Evolutionary conservation across 2,797 vertebrate genomes (phyloP).

Genomic region (Coregonus suidteri): DNA sequence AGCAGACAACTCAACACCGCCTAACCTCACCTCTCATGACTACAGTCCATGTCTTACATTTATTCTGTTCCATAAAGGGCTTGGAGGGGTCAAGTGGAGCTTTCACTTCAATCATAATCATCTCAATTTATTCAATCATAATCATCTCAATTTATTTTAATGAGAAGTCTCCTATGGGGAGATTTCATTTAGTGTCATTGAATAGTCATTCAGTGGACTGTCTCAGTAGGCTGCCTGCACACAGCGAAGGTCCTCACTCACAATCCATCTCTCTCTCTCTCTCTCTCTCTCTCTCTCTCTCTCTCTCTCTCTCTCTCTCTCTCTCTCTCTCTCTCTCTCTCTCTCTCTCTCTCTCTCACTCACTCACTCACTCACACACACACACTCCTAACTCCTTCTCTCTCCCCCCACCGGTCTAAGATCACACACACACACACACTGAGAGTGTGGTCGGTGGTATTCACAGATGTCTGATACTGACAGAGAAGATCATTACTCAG

Average conservation of each 20-base stretch:
- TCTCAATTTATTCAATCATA: not conserved
- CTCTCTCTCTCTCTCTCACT: not conserved
- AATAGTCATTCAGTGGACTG: not conserved
- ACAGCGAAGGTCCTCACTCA: not conserved
- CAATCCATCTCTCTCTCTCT: not conserved
- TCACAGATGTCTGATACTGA: conserved; percentile 54
- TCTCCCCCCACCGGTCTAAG: not conserved
- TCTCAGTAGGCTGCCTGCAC: not conserved
- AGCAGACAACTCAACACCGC: not conserved
- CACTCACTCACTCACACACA: conserved; percentile 2
- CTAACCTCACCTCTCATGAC: not conserved
- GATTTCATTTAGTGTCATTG: not conserved
- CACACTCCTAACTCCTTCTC: not conserved
- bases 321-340: not conserved
- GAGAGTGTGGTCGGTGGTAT: conserved; percentile 23
- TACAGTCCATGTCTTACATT: not conserved
- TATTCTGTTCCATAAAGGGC: not conserved
- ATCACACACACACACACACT: not conserved
- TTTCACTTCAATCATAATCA: not conserved
- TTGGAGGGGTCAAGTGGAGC: not conserved
- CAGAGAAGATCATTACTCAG: conserved; percentile 21
- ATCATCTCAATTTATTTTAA: not conserved
- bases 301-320: too few species aligned
- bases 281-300: not conserved
- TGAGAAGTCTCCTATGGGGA: not conserved